Evolutionary conservation across 1,140 invertebrate species (phyloP), one percentile per base, ranked within the genome.

Genomic region (Leptinotarsa lineolata): DNA sequence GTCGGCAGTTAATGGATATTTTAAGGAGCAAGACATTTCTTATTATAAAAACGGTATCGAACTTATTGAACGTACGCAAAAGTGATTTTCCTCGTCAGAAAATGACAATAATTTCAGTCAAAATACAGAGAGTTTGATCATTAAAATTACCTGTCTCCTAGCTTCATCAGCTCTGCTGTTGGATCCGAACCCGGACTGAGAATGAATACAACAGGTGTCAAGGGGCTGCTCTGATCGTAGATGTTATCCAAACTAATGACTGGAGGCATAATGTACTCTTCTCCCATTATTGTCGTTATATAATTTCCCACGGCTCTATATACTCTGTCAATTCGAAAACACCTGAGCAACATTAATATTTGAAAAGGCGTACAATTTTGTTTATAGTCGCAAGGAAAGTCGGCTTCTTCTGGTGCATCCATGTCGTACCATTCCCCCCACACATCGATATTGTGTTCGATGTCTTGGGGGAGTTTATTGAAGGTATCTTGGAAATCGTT

Each of bases 151-250:
- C 85, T 85, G 64, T 95, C 93, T 0, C 93, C 94, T 21, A 97
- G 82, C 85, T 95, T 96, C 87, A 95, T 92, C n/a, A 97, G 83
- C 82, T 97, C 94, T 63, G 88, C 90, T 0, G 93, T 93, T 21
- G 95, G 94, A 87, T 97, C 95, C 0, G 94, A 94, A 0, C 94
- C 94, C 12, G 94, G 92, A 80, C 93, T 95, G 22, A 96, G 85
- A 71, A 97, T 93, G 81, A 97, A 96, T 61, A 96, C 90, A 16
- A 96, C 92, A 0, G 95, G 94, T 72, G 91, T 95, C 8, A 83
- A 88, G 1, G 92, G 88, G 0, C 90, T 90, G 72, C 93, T 95
- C 83, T 96, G 93, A 70, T 95, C 91, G 80, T 89, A 95, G 73
- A 97, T 94, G 74, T 88, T 88, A 73, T 94, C 91, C 71, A 95